Base-by-base conservation (phyloP, 2,113 vertebrate genomes). In the Ammodytes dubius region DNA sequence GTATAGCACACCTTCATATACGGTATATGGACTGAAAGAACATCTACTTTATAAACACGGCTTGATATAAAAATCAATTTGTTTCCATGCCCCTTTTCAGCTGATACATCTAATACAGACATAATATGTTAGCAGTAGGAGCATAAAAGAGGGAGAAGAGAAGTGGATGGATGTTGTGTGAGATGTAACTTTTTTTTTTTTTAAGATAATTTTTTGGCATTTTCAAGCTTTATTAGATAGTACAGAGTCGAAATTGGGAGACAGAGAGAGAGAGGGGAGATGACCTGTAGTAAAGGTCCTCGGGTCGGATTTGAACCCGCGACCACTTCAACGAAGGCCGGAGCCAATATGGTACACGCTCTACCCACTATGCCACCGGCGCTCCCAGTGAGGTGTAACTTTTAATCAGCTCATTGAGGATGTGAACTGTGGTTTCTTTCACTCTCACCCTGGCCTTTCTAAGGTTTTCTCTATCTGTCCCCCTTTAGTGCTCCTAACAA, bases 361-460 rank as follows among this genome's bases (percentile, higher is more conserved):
- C 27, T 27, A 27, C 27, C 27, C 27, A 27, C 27, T 27, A 27
- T 2, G 27, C 27, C 27, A 27, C 27, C 27, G 27, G 27, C 1
- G 27, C 27, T 27, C 27, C 27, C 27, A 27, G 27, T 27, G 27
- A 27, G 27, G 2, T 27, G 27, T 27, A 12, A 2, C 27, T 56
- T 45, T n/a, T 70, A 19, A 61, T 27, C 70, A 11, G 13, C 69
- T 81, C 0, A 7, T 74, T 57, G 12, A 59, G 14, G 52, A 74
- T 74, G 74, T 73, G 72, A 84, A 86, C 53, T 17, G 4, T 19
- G 14, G 59, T 83, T 84, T 83, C 64, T 81, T 81, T 77, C 53
- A 65, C 70, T 77, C 40, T 56, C 60, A 39, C 5, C 7, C 9
- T 4, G 12, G 27, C 40, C 60, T 71, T 59, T 27, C 9, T 50